Evolutionary conservation across 1,140 invertebrate species (phyloP), one percentile per base, ranked within the genome.

Genomic region (Asbolus verrucosus): DNA sequence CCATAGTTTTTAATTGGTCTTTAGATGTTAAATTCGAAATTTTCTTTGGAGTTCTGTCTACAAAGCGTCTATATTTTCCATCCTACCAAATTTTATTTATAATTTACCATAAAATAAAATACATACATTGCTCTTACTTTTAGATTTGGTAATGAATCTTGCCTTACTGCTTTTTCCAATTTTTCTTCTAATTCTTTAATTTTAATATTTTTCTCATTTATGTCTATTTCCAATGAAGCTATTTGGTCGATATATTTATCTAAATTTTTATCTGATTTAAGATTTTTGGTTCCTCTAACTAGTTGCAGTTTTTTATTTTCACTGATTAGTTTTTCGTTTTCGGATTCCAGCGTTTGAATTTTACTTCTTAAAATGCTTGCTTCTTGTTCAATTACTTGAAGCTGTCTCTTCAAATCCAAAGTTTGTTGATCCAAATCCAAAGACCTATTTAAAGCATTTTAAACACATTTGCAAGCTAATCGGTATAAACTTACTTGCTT

Each of bases 321-420:
- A 33, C 87, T 83, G 63, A 82, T 81, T 27, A 93, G 76, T 77
- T 89, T 90, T 74, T 93, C 91, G 80, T 92, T 91, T 75, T 94
- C 92, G 6, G 82, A 81, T 81, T 93, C 91, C 31, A 93, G 78
- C 14, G 81, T 84, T 73, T 87, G 85, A 39, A 87, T 85, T 80
- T 89, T 91, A 18, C 85, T 82, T 71, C 89, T 82, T 54, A 92
- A 78, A 19, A 90, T 86, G 30, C 77, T 81, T 13, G 89, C 88
- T 82, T 93, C 91, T 82, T 91, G 89, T 79, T 92, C 89, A 30
- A 91, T 86, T 1, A 90, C 82, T 82, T 91, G 88, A 14, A 94
- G 80, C 81, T 93, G 90, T 36, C 89, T 81, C 79, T 89, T 90
- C 31, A 91, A 80, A 81, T 92, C 90, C 9, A 91, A 80, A 67